phyloP scores from a whole-genome alignment of 2,113 vertebrate genomes.

The Nerophis ophidion region DNA sequence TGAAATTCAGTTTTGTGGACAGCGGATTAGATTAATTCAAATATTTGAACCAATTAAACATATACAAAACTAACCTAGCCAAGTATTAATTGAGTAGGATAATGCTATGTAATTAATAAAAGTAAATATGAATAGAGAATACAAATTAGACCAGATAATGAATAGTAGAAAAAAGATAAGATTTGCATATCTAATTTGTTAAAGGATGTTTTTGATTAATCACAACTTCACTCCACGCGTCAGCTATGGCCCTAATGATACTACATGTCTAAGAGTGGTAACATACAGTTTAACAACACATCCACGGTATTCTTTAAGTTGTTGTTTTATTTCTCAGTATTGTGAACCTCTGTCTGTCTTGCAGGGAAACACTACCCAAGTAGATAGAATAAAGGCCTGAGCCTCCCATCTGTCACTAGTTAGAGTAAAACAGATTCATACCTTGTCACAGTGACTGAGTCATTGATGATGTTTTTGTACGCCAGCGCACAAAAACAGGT shows the following conservation, averaged over 20 bases:
- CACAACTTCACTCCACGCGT: too few relatives aligned
- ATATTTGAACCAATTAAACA: too few relatives aligned
- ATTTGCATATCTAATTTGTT: neutral
- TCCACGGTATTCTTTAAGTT: neutral
- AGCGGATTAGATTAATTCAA: too few relatives aligned
- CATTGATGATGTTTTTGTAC: constrained; percentile 60
- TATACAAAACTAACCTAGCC: too few relatives aligned
- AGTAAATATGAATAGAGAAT: too few relatives aligned
- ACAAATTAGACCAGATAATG: too few relatives aligned
- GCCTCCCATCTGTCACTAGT: constrained; percentile 39
- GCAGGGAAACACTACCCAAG: constrained; percentile 35
- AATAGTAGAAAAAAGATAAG: too few relatives aligned
- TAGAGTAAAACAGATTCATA: constrained; percentile 44
- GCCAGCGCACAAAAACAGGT: constrained; percentile 71
- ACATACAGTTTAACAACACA: constrained; percentile 4
- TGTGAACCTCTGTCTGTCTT: neutral
- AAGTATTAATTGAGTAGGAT: too few relatives aligned
- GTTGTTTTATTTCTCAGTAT: neutral
- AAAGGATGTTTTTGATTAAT: neutral
- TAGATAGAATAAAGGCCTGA: constrained; percentile 22
- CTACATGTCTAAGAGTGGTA: constrained; percentile 5
- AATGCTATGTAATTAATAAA: too few relatives aligned
- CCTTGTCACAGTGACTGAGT: constrained; percentile 60
- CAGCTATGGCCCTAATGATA: neutral
- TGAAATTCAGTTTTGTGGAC: too few relatives aligned